Evolutionary conservation across 2,888 invertebrate species (phyloP).

Genomic region (Melikaiella ostensackeni): DNA sequence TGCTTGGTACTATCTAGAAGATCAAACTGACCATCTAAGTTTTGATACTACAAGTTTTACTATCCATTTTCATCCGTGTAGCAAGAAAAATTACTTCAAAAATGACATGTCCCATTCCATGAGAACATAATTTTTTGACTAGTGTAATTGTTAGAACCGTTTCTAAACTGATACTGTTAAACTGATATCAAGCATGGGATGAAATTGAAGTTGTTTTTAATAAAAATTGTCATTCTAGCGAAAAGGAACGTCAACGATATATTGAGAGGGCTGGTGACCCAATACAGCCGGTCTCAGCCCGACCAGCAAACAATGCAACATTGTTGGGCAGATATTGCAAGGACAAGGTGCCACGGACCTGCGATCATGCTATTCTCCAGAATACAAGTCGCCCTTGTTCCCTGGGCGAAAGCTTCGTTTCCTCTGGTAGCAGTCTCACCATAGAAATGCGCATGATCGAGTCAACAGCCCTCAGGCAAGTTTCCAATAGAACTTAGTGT

Average conservation of each 20-base stretch:
- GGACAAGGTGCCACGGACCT: constrained; percentile 89
- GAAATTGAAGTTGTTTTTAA: background rate
- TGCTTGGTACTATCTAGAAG: too few relatives aligned
- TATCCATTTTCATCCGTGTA: too few relatives aligned
- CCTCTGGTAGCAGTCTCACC: constrained; percentile 88
- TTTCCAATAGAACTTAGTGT: constrained; percentile 50
- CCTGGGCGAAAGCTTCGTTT: constrained; percentile 89
- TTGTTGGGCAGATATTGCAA: constrained; percentile 90
- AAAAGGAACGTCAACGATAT: constrained; percentile 72
- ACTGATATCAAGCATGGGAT: background rate
- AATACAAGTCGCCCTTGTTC: constrained; percentile 85
- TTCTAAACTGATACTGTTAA: background rate
- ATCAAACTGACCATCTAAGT: too few relatives aligned
- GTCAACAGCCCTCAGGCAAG: constrained; percentile 90
- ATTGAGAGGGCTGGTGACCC: constrained; percentile 60
- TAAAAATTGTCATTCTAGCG: constrained; percentile 65
- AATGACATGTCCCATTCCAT: too few relatives aligned
- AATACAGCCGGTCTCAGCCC: constrained; percentile 46
- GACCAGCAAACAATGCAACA: constrained; percentile 85
- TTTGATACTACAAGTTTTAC: too few relatives aligned
- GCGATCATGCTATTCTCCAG: constrained; percentile 87
- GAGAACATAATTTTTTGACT: background rate
- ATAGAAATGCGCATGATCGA: constrained; percentile 88
- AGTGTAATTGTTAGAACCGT: too few relatives aligned
- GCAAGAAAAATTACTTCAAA: too few relatives aligned